Percentiles rank a stretch among this genome's conserved stretches.
Evolutionary conservation across 2,797 vertebrate species (phyloP).

Genomic region (Avahi laniger): DNA sequence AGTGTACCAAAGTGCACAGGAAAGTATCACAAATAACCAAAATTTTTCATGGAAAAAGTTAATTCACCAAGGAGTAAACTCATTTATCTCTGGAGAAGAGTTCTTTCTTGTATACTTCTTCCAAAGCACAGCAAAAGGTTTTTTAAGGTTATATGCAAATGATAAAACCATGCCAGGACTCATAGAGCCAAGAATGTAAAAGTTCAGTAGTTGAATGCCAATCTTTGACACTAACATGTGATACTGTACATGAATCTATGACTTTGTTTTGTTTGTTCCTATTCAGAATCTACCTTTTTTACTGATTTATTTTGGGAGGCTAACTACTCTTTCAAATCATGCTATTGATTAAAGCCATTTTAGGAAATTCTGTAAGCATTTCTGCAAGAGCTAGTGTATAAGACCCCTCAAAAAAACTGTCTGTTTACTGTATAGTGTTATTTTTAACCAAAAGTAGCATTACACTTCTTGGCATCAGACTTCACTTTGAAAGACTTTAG

Average conservation of each 20-base stretch:
- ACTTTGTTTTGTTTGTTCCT: not conserved
- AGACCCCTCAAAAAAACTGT: constrained; percentile 4
- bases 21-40: not conserved
- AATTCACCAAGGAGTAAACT: not conserved
- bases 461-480: not conserved
- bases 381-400: not conserved
- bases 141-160: not conserved
- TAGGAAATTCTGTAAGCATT: not conserved
- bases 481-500: not conserved
- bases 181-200: not conserved
- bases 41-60: constrained; percentile 18
- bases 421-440: not conserved
- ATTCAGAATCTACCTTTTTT: not conserved
- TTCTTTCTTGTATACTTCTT: not conserved
- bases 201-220: not conserved
- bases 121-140: not conserved
- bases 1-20: not conserved
- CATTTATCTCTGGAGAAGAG: not conserved
- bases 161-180: not conserved
- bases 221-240: not conserved
- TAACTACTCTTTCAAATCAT: not conserved
- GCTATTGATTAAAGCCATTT: not conserved
- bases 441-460: not conserved
- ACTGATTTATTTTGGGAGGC: not conserved
- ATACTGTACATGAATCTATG: not conserved